Evolutionary conservation across 2,113 vertebrate genomes (phyloP).

Genomic region (Percina caprodes): DNA sequence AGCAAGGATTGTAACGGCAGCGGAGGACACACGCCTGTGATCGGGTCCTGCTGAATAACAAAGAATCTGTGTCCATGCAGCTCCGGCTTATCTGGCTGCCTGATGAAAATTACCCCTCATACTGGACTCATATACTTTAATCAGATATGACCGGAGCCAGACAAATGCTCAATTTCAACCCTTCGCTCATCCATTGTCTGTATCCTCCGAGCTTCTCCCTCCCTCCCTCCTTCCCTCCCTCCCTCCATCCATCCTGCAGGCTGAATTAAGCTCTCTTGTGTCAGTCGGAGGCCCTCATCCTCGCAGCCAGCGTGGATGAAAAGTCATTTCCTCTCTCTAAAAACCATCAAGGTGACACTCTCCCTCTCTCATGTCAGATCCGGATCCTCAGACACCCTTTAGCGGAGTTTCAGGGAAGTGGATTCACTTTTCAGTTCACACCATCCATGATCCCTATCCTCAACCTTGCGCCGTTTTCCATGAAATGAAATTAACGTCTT

Average conservation of each 20-base stretch:
- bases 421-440: conserved; percentile 30
- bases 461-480: conserved; percentile 1
- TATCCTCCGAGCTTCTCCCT: conserved; percentile 10
- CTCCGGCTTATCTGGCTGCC: conserved; percentile 59
- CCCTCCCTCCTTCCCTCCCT: conserved; percentile 18
- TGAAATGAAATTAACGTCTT: conserved; percentile 7
- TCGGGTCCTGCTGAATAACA: conserved; percentile 55
- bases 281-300: conserved; percentile 33
- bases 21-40: conserved; percentile 41
- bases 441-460: conserved; percentile 23
- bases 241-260: conserved; percentile 18
- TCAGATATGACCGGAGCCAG: conserved; percentile 73
- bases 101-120: conserved; percentile 73
- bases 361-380: conserved; percentile 42
- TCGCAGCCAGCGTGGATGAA: conserved; percentile 30
- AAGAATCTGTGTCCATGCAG: conserved; percentile 41
- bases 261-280: conserved; percentile 52
- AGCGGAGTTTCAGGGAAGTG: conserved; percentile 25
- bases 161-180: conserved; percentile 60
- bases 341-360: conserved; percentile 49
- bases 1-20: conserved; percentile 48
- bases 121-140: conserved; percentile 65
- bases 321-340: conserved; percentile 57
- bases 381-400: conserved; percentile 42
- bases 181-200: conserved; percentile 22